Evolutionary conservation across 2,797 vertebrate genomes (phyloP).

Genomic region (Eulemur mongoz): DNA sequence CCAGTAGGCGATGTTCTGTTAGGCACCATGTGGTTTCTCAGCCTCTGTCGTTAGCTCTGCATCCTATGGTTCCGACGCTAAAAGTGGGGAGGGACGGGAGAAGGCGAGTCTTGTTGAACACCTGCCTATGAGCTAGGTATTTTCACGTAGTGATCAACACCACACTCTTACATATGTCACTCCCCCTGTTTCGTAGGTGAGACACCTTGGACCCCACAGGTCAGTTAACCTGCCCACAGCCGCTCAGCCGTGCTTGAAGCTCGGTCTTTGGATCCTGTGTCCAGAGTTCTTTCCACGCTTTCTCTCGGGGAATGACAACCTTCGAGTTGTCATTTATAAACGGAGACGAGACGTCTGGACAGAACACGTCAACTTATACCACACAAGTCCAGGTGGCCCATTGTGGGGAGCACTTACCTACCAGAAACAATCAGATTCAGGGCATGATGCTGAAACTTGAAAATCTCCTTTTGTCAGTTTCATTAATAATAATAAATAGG

Average conservation of each 20-base stretch:
- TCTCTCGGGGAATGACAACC: background rate
- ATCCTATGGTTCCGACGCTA: background rate
- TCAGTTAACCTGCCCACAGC: background rate
- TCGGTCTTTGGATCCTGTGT: background rate
- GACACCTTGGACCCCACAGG: background rate
- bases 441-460: background rate
- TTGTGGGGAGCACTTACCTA: background rate
- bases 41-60: background rate
- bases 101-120: background rate
- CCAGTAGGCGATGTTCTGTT: background rate
- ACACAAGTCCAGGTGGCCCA: background rate
- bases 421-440: background rate
- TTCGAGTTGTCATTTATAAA: background rate
- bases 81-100: too few species aligned
- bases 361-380: background rate
- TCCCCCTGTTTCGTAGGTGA: background rate
- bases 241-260: background rate
- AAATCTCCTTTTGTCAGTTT: background rate
- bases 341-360: background rate
- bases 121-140: background rate
- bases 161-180: background rate
- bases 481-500: background rate
- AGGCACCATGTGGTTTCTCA: too few species aligned
- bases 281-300: background rate
- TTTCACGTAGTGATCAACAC: background rate